A percentile compares a stretch with the other conserved stretches of the same genome.
Evolutionary conservation across 1,140 invertebrate genomes (phyloP).

Genomic region (Campoletis sonorensis): DNA sequence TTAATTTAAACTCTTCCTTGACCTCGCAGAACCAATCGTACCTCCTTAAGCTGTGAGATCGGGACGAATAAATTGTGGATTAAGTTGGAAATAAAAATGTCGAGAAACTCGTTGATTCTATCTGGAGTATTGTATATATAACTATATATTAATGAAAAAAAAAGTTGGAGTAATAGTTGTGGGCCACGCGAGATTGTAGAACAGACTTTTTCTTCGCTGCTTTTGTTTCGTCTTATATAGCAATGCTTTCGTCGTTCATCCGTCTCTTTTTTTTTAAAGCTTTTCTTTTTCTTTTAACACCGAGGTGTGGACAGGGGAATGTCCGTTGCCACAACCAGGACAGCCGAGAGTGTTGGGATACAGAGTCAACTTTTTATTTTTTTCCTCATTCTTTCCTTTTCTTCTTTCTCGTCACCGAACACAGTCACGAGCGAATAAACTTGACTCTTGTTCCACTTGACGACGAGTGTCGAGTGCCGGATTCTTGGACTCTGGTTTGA

Average conservation of each 20-base stretch:
- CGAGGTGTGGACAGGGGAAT: background rate
- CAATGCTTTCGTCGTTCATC: background rate
- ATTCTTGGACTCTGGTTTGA: slow-evolving; percentile 6
- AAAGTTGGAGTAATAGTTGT: background rate
- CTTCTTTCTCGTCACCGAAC: background rate
- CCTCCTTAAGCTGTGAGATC: too few species aligned
- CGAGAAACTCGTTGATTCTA: background rate
- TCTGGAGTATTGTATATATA: background rate
- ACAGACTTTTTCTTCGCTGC: background rate
- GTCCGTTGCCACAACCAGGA: background rate
- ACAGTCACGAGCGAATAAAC: slow-evolving; percentile 1
- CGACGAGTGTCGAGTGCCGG: background rate
- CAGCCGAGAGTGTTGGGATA: background rate
- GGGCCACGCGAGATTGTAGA: background rate
- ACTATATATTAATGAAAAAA: background rate
- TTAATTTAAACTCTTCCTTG: too few species aligned
- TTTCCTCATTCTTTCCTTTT: background rate
- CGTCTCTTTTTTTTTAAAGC: background rate
- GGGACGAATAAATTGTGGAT: too few species aligned
- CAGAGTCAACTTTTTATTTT: background rate
- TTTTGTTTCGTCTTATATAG: background rate
- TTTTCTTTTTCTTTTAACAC: background rate
- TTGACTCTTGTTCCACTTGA: slow-evolving; percentile 2
- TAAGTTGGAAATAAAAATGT: background rate
- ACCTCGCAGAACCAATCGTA: too few species aligned